phyloP scores from a whole-genome alignment of 1,140 invertebrate species.

The Heterodera schachtii region DNA sequence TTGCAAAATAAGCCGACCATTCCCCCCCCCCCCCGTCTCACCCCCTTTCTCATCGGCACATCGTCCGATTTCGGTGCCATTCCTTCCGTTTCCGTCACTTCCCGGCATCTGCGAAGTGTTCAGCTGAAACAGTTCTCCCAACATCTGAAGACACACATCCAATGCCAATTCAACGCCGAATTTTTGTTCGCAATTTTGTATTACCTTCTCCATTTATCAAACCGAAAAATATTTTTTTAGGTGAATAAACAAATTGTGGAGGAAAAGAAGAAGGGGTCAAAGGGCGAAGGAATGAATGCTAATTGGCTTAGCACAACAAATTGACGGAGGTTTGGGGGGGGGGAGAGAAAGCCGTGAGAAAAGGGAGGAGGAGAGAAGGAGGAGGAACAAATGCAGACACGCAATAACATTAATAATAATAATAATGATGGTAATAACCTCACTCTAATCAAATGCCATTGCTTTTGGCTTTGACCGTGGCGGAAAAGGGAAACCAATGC shows the following conservation, averaged over 20 bases:
- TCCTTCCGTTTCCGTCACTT: constrained; percentile 18
- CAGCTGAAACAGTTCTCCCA: constrained; percentile 40
- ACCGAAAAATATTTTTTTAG: not conserved
- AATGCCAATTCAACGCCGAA: constrained; percentile 43
- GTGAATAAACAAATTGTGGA: not conserved
- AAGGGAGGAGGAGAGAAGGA: too few species aligned
- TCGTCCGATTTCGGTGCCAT: constrained; percentile 21
- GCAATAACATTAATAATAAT: too few species aligned
- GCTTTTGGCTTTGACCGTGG: too few species aligned
- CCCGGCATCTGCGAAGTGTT: constrained; percentile 28
- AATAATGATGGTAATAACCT: too few species aligned
- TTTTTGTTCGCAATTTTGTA: constrained; percentile 43
- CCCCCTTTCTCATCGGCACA: constrained; percentile 34
- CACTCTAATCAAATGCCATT: too few species aligned
- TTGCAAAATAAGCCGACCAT: too few species aligned
- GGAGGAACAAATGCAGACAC: too few species aligned
- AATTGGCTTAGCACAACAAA: constrained; percentile 4
- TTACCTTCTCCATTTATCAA: constrained; percentile 37
- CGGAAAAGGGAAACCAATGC: too few species aligned
- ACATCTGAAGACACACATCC: constrained; percentile 40
- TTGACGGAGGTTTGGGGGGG: not conserved
- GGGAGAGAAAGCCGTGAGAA: not conserved
- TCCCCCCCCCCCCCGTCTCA: constrained; percentile 17
- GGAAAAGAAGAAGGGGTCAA: not conserved
- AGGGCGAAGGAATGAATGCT: not conserved